phyloP scores from a whole-genome alignment of 2,888 invertebrate genomes.

The Drosophila barbarae region DNA sequence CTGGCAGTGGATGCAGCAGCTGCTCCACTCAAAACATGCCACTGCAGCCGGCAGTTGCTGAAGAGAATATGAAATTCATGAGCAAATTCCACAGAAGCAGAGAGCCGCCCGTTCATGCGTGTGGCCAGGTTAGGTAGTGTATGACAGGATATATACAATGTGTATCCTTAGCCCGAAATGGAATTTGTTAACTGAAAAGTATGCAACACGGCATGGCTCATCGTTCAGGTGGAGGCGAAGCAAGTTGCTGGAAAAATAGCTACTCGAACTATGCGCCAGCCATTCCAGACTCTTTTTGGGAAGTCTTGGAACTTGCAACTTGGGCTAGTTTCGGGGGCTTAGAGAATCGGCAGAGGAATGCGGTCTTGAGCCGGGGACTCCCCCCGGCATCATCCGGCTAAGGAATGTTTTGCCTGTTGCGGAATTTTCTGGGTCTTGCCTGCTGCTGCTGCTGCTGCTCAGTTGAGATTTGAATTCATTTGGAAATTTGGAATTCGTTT shows the following conservation, averaged over 20 bases:
- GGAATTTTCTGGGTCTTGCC: constrained; percentile 49
- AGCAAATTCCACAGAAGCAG: constrained; percentile 55
- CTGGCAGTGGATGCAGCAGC: not conserved
- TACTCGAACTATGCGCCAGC: constrained; percentile 38
- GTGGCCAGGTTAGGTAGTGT: constrained; percentile 12
- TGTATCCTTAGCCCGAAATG: constrained; percentile 23
- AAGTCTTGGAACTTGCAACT: constrained; percentile 4
- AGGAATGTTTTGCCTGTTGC: constrained; percentile 62
- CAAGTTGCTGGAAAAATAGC: constrained; percentile 40
- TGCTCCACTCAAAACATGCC: constrained; percentile 5
- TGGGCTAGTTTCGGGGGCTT: constrained; percentile 13
- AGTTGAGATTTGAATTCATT: constrained; percentile 51
- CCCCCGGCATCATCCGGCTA: not conserved
- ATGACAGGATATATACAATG: constrained; percentile 7
- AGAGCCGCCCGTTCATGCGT: constrained; percentile 51
- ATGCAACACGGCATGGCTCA: constrained; percentile 46
- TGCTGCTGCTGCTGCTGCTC: constrained; percentile 31
- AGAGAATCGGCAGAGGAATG: constrained; percentile 29
- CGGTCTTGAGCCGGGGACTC: constrained; percentile 12
- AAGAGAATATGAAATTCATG: constrained; percentile 67
- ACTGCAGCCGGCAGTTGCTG: constrained; percentile 12
- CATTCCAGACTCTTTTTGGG: constrained; percentile 19
- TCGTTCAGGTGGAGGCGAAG: constrained; percentile 17
- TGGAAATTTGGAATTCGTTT: constrained; percentile 56
- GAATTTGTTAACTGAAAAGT: constrained; percentile 65